Conservation (phyloP, 2,888 invertebrate genomes). For the Synergus laeviventris region DNA sequence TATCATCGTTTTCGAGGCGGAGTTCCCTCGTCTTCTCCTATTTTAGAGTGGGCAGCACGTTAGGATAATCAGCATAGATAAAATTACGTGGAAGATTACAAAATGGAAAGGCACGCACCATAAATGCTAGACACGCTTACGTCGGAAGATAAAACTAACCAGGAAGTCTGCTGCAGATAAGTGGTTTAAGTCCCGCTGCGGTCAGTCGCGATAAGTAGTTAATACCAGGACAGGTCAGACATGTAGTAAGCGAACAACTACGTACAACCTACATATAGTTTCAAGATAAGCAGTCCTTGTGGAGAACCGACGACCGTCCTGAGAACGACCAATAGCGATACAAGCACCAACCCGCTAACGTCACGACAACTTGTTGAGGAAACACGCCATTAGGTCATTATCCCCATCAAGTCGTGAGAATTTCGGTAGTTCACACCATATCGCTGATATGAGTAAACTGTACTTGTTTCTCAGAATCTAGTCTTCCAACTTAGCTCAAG, state of each 20-base stretch:
- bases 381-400: slow-evolving; percentile 43
- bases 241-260: background rate
- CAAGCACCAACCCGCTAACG: slow-evolving; percentile 21
- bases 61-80: slow-evolving; percentile 72
- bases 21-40: background rate
- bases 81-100: slow-evolving; percentile 56
- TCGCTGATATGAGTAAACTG: background rate
- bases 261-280: background rate
- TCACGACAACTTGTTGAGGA: slow-evolving; percentile 49
- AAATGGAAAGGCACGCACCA: slow-evolving; percentile 42
- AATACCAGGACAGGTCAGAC: slow-evolving; percentile 31
- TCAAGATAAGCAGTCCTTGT: slow-evolving; percentile 45
- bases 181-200: slow-evolving; percentile 41
- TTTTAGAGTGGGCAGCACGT: slow-evolving; percentile 52
- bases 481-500: background rate
- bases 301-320: slow-evolving; percentile 39
- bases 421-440: slow-evolving; percentile 9
- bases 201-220: slow-evolving; percentile 48
- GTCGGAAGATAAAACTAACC: slow-evolving; percentile 42
- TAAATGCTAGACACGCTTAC: slow-evolving; percentile 60
- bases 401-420: background rate
- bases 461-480: slow-evolving; percentile 1
- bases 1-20: background rate
- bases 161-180: slow-evolving; percentile 28
- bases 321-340: slow-evolving; percentile 37